Base-by-base conservation (phyloP, 2,113 vertebrate species). In the Clarias gariepinus region DNA sequence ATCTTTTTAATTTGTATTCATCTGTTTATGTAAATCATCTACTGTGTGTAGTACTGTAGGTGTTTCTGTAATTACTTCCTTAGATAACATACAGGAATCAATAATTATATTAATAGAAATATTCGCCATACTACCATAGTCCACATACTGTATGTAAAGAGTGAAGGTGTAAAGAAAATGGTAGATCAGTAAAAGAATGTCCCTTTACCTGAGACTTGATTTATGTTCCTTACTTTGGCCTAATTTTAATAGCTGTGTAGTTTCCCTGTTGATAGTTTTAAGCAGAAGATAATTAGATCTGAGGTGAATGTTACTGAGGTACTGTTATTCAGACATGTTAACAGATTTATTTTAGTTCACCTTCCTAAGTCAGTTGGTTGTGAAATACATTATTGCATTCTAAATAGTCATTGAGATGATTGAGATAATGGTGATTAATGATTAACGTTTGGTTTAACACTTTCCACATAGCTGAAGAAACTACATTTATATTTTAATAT, bases 281-380 rank as follows among this genome's bases (percentile, higher is more conserved):
- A 47, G 41, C 19, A 82, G 25, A 13, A 60, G 55, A 73, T 58
- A 57, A 60, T 58, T 68, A 60, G 15, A 28, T 55, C 18, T 25
- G 71, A 55, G 18, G 47, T 28, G 21, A 84, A 71, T 57, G 53
- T 25, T 23, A 33, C 52, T 28, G 63, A 30, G 52, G 52, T 84
- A 68, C 47, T 83, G 53, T 84, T 71, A 71, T 71, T 36, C 53
- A 57, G 52, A 23, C 28, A 69, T 19, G 25, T 57, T 58, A n/a
- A 36, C 33, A 84, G 19, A 84, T 84, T 83, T 57, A 58, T 84
- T 84, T 68, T 23, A 58, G 52, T 58, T 84, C 66, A 57, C 36
- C 61, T 84, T 55, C 12, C 66, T 53, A 55, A 73, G 21, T 71
- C 33, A 84, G 69, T 6, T 68, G 81, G 41, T 60, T 68, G 41